Percentiles rank a stretch among this genome's conserved stretches.
phyloP scores from a whole-genome alignment of 2,113 vertebrate species.

The Ardeotis arabs region DNA sequence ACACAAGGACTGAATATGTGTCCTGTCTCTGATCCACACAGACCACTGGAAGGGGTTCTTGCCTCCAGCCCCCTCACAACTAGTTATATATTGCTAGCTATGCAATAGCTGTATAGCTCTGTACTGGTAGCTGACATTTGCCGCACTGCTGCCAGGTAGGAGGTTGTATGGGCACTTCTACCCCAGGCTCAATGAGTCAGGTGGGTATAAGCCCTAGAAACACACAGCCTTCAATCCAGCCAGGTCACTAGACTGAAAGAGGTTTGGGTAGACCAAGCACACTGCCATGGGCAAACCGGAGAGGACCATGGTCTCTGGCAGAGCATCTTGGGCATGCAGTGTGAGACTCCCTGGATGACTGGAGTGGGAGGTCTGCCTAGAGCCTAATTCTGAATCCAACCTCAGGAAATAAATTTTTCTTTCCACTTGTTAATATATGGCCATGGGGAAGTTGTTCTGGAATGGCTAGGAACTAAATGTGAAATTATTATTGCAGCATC shows the following conservation, averaged over 20 bases:
- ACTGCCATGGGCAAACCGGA: rapidly evolving
- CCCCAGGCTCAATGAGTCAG: background rate
- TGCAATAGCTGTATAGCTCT: background rate
- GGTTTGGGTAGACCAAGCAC: background rate
- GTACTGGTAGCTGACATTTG: background rate
- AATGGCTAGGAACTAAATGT: background rate
- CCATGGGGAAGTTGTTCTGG: background rate
- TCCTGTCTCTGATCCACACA: background rate
- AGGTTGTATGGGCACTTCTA: background rate
- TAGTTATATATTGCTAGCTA: background rate
- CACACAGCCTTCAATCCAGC: background rate
- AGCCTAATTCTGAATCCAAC: background rate
- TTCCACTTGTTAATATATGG: background rate
- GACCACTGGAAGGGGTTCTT: background rate
- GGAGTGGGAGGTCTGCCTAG: background rate
- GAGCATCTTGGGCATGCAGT: background rate
- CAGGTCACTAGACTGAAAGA: background rate
- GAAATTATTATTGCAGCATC: background rate
- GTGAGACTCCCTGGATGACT: background rate
- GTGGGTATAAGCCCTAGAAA: background rate
- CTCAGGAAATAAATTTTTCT: background rate
- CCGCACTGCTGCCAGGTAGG: background rate
- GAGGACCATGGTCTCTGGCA: background rate
- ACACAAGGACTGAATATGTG: rapidly evolving
- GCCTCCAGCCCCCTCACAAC: background rate